A percentile compares a stretch with the other conserved stretches of the same genome.
phyloP scores from a whole-genome alignment of 2,888 invertebrate genomes.

The Agrotis clavis region DNA sequence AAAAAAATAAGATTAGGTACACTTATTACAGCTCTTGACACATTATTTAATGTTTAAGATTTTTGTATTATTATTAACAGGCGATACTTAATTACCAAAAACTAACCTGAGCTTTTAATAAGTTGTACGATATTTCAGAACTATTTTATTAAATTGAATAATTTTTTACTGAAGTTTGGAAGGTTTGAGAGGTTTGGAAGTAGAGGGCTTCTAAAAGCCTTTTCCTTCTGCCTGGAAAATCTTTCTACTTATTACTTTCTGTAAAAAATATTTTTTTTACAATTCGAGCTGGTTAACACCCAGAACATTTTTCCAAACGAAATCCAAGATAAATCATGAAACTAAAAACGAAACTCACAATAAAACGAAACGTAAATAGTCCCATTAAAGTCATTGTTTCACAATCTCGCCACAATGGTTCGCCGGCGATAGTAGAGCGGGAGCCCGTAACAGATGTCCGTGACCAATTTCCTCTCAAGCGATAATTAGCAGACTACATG shows the following conservation, averaged over 20 bases:
- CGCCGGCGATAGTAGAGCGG: conserved; percentile 39
- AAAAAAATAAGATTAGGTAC: too few relatives aligned
- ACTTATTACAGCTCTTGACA: too few relatives aligned
- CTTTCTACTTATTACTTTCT: background rate
- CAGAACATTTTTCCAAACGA: conserved; percentile 7
- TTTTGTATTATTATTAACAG: background rate
- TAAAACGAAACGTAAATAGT: conserved; percentile 54
- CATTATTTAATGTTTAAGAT: background rate
- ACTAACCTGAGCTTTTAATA: background rate
- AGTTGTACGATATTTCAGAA: background rate
- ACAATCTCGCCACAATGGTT: conserved; percentile 44
- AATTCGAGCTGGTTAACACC: background rate
- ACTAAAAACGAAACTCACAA: conserved; percentile 8
- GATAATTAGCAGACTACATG: too few relatives aligned
- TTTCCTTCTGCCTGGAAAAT: too few relatives aligned
- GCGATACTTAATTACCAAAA: background rate
- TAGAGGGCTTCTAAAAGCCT: too few relatives aligned
- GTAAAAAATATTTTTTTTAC: background rate
- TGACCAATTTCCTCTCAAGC: too few relatives aligned
- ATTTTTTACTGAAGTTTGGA: too few relatives aligned
- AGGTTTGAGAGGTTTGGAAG: too few relatives aligned
- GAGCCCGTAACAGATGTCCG: too few relatives aligned
- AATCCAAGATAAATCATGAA: conserved; percentile 34
- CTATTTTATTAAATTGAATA: too few relatives aligned
- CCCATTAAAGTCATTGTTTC: conserved; percentile 53